Evolutionary conservation across 2,888 invertebrate species (phyloP), one percentile per base, ranked within the genome.

Genomic region (Coenonympha arcania): DNA sequence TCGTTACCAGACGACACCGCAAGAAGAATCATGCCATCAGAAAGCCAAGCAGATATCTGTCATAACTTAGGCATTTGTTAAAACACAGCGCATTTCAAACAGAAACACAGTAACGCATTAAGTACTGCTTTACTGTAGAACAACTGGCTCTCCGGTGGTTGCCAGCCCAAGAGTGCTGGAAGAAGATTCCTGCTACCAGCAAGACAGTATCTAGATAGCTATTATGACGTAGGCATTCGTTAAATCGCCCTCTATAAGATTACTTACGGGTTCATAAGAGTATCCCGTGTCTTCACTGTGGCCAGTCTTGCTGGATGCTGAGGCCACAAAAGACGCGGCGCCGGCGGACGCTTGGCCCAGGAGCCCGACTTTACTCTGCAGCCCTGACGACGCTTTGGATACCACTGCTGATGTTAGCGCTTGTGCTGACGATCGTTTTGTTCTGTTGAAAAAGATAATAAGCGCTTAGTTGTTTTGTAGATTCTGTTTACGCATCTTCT

Each of bases 311-410:
- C 87, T 79, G 33, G 87, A 88, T 0, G 87, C 86, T 1, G 88
- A 84, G 0, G 84, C 73, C 18, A 88, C 72, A 57, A 87, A 85
- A 0, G 82, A 73, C 2, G 77, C 71, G 0, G 80, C 80, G 1
- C 81, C 79, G 1, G 89, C 88, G 0, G 89, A 89, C 0, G 89
- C 89, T 60, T 87, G 87, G 0, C 89, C 88, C 11, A 90, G 63
- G 22, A 87, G 68, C 0, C 87, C 84, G 1, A 90, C 68, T 64
- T 89, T 90, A 45, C 81, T 82, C 59, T 87, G 87, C 18, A 90
- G 63, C 0, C 83, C 82, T 40, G 86, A 76, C 1, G 88, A 73
- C 30, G 86, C 76, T 50, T 87, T 85, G 6, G 84, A 80, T 1
- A 85, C 87, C 30, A 87, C 78, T 4, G 81, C 72, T 2, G 52